phyloP scores from a whole-genome alignment of 1,140 invertebrate genomes.

The Drosophila serrata region DNA sequence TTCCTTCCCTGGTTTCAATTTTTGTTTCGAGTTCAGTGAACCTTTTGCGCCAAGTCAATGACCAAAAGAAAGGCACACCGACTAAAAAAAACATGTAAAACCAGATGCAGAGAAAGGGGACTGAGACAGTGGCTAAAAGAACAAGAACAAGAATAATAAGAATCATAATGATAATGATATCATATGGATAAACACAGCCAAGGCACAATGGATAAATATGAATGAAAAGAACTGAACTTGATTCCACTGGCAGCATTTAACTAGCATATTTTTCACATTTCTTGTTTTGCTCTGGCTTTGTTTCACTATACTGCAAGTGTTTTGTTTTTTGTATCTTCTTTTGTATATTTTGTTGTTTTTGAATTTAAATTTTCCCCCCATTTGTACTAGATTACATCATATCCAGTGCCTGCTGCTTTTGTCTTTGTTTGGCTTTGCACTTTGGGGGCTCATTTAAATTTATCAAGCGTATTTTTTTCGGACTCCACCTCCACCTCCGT shows the following conservation, averaged over 20 bases:
- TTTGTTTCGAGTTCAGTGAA: slow-evolving; percentile 37
- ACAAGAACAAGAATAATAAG: slow-evolving; percentile 41
- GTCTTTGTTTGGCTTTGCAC: slow-evolving; percentile 23
- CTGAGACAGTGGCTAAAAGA: slow-evolving; percentile 5
- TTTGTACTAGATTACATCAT: slow-evolving; percentile 40
- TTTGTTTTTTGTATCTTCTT: slow-evolving; percentile 23
- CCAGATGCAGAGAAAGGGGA: slow-evolving; percentile 25
- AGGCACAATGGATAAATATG: slow-evolving; percentile 14
- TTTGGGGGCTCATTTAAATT: slow-evolving; percentile 54
- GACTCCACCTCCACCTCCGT: neutral
- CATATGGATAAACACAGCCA: slow-evolving; percentile 45
- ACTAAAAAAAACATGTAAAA: slow-evolving; percentile 41
- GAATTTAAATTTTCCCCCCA: slow-evolving; percentile 2
- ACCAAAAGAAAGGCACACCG: slow-evolving; percentile 59
- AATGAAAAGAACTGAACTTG: slow-evolving; percentile 44
- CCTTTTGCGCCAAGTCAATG: slow-evolving; percentile 49
- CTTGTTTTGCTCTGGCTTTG: slow-evolving; percentile 29
- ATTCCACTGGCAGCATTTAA: slow-evolving; percentile 19
- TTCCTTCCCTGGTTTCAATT: slow-evolving; percentile 16
- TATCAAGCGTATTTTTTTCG: slow-evolving; percentile 43
- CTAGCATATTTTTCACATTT: slow-evolving; percentile 1
- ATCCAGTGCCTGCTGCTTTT: slow-evolving; percentile 2
- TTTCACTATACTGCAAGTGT: slow-evolving; percentile 19
- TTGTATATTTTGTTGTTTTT: slow-evolving; percentile 17
- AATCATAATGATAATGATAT: slow-evolving; percentile 57